Evolutionary conservation across 1,140 invertebrate genomes (phyloP), one percentile per base, ranked within the genome.

Genomic region (Coptotermes formosanus): DNA sequence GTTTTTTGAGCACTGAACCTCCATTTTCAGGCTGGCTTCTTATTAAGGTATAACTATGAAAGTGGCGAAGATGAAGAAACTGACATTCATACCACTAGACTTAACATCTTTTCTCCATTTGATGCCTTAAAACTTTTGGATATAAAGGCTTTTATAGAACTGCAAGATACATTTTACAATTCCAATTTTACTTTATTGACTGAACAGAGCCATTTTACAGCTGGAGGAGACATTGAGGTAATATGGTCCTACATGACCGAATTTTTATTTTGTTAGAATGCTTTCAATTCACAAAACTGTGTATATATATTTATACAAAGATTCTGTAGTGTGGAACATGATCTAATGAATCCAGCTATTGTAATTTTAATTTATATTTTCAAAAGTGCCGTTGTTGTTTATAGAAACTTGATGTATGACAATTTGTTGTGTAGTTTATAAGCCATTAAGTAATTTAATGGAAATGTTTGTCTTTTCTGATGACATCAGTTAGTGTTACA

Each of bases 141-240:
- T 75, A 32, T 84, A 52, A 43, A 14, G 0, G 45, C 44, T n/a
- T 45, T 84, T 25, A 14, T 84, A 32, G 91, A 93, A 87, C 88
- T 92, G 45, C 92, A 94, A 52, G 92, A 92, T 81, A 92, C 91
- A 89, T 88, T 91, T n/a, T 92, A 92, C 86, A 91, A 90, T 82
- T 89, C 91, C 4, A 92, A 91, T 86, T 88, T 94, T 38, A 90
- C 88, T 38, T 87, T 93, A 19, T 89, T 86, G 75, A 92, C 92
- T 30, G 89, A 91, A 6, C 88, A 92, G 64, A 92, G 91, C 55
- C n/a, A 52, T 84, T 32, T 84, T 23, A 52, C 45, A 84, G 12
- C 48, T 52, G 52, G 44, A 48, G 92, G 91, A 83, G 91, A 90
- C 64, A 87, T 93, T 12, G 92, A 93, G 90, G 93, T 93, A 89